A percentile compares a stretch with the other conserved stretches of the same genome.
Evolutionary conservation across 2,888 invertebrate genomes (phyloP).

Genomic region (Tiliacea citrago): DNA sequence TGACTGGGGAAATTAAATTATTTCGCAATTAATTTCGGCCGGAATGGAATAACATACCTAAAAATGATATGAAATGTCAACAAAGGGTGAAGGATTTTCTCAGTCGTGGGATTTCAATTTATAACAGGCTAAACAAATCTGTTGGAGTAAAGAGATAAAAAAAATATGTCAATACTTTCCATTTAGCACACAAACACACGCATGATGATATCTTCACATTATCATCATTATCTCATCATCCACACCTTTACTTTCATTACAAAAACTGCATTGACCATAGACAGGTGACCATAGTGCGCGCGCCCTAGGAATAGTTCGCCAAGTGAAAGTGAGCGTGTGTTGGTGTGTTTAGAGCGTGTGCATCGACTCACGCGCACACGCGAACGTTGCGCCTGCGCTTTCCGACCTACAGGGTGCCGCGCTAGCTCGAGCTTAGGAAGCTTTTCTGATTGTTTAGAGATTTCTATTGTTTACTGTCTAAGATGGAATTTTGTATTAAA

Average conservation of each 20-base stretch:
- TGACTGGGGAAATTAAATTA: neutral
- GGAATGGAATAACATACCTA: neutral
- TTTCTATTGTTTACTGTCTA: conserved; percentile 7
- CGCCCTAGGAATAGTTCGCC: conserved; percentile 85
- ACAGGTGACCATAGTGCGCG: conserved; percentile 62
- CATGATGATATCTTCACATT: neutral
- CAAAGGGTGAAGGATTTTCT: neutral
- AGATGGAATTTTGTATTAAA: neutral
- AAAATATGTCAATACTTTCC: neutral
- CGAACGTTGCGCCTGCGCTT: conserved; percentile 69
- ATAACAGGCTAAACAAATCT: neutral
- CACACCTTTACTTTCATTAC: conserved; percentile 2
- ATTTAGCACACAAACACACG: neutral
- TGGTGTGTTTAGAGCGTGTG: conserved; percentile 75
- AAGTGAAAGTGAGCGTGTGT: conserved; percentile 88
- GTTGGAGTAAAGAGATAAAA: too few species aligned
- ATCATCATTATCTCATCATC: neutral
- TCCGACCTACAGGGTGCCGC: conserved; percentile 76
- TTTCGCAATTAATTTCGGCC: neutral
- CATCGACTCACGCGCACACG: conserved; percentile 69
- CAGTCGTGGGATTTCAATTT: neutral
- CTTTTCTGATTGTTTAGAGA: conserved; percentile 41
- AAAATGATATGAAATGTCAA: neutral
- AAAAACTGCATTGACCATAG: conserved; percentile 28
- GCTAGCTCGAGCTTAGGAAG: conserved; percentile 61